These are phyloP conservation scores for Mesorhabditis spiculigera DNA, from an alignment of 2,888 invertebrate species.

Conservation along the genomic window DNA sequence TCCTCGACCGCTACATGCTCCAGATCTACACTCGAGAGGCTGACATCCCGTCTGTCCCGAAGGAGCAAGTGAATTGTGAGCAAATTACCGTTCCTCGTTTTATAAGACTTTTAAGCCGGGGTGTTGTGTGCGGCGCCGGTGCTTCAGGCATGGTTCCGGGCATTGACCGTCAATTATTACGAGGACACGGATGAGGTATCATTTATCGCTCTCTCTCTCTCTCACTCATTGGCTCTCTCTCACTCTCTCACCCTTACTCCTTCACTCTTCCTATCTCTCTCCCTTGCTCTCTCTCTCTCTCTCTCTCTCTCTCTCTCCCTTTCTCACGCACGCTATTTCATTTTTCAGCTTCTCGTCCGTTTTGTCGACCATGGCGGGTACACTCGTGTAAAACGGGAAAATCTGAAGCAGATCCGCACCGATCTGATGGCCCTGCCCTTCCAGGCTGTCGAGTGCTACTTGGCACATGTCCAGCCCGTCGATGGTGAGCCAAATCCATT, in stretches of 20 bases:
- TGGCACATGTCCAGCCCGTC: constrained; percentile 81
- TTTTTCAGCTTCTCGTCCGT: constrained; percentile 68
- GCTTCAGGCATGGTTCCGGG: constrained; percentile 83
- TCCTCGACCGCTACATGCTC: constrained; percentile 68
- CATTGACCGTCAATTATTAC: constrained; percentile 74
- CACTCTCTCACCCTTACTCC: too few species aligned
- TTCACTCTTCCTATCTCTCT: not conserved
- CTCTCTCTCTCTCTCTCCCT: too few species aligned
- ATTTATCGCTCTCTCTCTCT: not conserved
- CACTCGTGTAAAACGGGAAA: constrained; percentile 73
- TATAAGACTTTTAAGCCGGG: constrained; percentile 67
- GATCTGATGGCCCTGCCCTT: constrained; percentile 92
- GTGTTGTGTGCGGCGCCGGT: constrained; percentile 84
- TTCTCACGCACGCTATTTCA: not conserved
- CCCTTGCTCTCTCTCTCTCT: constrained; percentile 59
- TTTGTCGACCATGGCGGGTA: constrained; percentile 95
- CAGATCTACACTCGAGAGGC: constrained; percentile 73
- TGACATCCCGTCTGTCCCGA: constrained; percentile 74
- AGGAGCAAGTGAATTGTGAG: constrained; percentile 65
- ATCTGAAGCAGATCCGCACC: constrained; percentile 79
- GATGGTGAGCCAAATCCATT: constrained; percentile 66
- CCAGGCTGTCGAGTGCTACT: constrained; percentile 89
- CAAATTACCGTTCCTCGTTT: not conserved
- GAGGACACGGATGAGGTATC: constrained; percentile 65
- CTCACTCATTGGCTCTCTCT: too few species aligned